phyloP scores from a whole-genome alignment of 2,797 vertebrate genomes.

The Eidolon dupreanum region DNA sequence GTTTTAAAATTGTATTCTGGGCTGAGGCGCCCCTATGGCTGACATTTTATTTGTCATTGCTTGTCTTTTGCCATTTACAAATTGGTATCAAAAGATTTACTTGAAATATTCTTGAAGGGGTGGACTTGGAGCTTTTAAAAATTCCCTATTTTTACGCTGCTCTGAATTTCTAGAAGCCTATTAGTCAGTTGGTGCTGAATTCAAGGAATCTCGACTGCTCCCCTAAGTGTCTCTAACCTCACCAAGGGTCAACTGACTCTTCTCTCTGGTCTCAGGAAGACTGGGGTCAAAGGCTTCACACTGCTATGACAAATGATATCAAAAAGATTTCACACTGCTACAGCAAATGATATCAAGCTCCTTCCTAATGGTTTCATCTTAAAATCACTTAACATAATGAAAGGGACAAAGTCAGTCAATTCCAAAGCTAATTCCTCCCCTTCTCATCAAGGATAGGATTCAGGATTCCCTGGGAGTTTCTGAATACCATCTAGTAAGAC shows the following conservation, averaged over 20 bases:
- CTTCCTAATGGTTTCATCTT: neutral
- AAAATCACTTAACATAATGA: neutral
- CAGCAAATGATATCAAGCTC: neutral
- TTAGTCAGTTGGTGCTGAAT: neutral
- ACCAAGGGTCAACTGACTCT: neutral
- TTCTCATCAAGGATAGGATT: slow-evolving; percentile 3
- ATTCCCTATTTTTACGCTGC: neutral
- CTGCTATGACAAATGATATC: neutral
- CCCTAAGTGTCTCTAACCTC: accelerated
- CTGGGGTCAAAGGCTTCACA: neutral
- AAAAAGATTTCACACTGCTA: neutral
- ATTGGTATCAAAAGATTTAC: slow-evolving; percentile 46
- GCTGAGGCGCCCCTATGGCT: neutral
- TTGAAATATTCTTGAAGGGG: slow-evolving; percentile 38
- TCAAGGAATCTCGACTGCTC: neutral
- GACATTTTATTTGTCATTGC: neutral
- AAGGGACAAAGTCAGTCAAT: neutral
- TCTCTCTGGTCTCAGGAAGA: neutral
- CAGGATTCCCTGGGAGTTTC: slow-evolving; percentile 61
- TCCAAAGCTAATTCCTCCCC: neutral
- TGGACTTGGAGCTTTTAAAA: neutral
- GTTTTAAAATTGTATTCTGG: neutral
- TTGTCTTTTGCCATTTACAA: slow-evolving; percentile 18
- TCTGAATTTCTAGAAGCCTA: slow-evolving; percentile 15
- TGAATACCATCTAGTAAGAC: slow-evolving; percentile 69